Percentiles rank a stretch among this genome's conserved stretches.
Conservation (phyloP, 2,113 vertebrate species). For the Ondatra zibethicus region DNA sequence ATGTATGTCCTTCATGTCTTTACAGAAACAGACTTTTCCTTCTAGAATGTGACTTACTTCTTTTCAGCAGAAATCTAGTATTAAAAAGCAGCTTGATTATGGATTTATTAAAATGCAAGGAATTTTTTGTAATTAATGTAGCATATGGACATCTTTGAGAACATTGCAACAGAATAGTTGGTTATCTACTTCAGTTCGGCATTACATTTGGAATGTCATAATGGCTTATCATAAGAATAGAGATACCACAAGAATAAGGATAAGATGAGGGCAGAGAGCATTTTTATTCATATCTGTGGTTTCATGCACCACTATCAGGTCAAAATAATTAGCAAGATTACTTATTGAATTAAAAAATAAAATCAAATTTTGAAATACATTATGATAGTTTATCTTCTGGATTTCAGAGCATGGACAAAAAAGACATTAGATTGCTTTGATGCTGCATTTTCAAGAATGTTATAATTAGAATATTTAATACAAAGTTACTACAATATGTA, state of each 20-base stretch:
- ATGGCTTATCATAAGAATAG: not conserved
- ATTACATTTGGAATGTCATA: not conserved
- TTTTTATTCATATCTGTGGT: not conserved
- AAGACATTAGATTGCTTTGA: not conserved
- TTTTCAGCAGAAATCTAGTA: not conserved
- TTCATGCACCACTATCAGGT: not conserved
- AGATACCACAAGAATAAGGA: not conserved
- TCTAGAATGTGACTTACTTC: not conserved
- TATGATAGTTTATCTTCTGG: not conserved
- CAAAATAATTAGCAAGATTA: not conserved
- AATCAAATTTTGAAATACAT: not conserved
- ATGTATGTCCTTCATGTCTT: not conserved
- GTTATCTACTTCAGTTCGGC: not conserved
- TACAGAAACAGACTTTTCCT: not conserved
- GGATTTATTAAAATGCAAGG: not conserved
- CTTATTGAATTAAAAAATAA: not conserved
- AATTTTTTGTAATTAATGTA: not conserved
- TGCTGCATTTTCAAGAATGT: not conserved
- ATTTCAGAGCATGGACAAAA: not conserved
- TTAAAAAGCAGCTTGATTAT: not conserved
- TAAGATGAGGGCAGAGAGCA: not conserved
- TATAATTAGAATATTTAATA: not conserved
- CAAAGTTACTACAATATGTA: not conserved
- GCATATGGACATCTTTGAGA: not conserved
- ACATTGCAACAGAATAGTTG: fast-evolving